Conservation (phyloP, 2,888 invertebrate species). For the Sipunculus nudus region DNA sequence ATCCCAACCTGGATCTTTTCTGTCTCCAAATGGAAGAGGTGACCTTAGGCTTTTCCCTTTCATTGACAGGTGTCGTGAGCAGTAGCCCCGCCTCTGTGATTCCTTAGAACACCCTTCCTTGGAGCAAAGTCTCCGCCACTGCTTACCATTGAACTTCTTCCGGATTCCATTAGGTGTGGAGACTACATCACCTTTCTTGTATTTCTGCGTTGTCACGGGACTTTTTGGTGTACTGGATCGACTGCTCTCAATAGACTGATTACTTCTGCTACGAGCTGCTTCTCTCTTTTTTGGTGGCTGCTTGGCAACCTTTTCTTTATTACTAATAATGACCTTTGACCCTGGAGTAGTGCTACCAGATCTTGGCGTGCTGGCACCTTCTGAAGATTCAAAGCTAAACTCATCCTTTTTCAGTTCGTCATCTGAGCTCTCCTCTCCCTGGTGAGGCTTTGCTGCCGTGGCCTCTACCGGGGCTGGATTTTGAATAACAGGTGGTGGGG, state of each 20-base stretch:
- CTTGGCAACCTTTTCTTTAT: slow-evolving; percentile 18
- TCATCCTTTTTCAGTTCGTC: slow-evolving; percentile 6
- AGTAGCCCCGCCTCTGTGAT: slow-evolving; percentile 95
- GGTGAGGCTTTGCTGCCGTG: slow-evolving; percentile 2
- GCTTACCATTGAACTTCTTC: slow-evolving; percentile 99
- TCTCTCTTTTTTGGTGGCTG: slow-evolving; percentile 54
- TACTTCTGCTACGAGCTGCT: slow-evolving; percentile 56
- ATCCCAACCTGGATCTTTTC: background rate
- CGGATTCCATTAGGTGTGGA: slow-evolving; percentile 93
- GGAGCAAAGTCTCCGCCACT: slow-evolving; percentile 97
- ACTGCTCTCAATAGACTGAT: slow-evolving; percentile 60
- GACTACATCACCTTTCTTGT: slow-evolving; percentile 91
- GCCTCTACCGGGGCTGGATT: background rate
- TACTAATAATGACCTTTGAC: slow-evolving; percentile 45
- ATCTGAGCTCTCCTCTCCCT: slow-evolving; percentile 1
- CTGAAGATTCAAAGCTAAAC: slow-evolving; percentile 33
- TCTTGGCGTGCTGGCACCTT: slow-evolving; percentile 62
- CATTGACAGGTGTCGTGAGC: slow-evolving; percentile 93
- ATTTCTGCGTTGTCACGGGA: slow-evolving; percentile 56
- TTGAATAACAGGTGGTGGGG: background rate
- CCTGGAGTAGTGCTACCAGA: slow-evolving; percentile 87
- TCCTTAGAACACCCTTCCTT: slow-evolving; percentile 95
- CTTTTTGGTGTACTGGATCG: slow-evolving; percentile 62
- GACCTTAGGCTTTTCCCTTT: slow-evolving; percentile 73
- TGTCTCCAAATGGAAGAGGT: slow-evolving; percentile 36